These are phyloP conservation scores for Diploptera punctata DNA, from an alignment of 2,888 invertebrate genomes.

Conservation along the genomic window DNA sequence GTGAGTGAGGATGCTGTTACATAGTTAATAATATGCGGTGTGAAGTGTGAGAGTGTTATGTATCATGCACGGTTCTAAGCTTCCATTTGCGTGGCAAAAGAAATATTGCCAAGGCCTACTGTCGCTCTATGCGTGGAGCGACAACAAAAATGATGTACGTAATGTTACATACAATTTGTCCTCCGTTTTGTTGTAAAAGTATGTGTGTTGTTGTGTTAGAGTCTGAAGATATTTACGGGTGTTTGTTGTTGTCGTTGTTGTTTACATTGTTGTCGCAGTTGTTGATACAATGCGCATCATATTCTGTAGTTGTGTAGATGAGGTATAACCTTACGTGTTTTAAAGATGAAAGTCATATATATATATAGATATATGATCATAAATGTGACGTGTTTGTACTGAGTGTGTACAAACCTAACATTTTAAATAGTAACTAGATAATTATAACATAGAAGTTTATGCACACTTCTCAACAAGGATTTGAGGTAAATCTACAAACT, in stretches of 20 bases:
- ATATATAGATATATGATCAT: slow-evolving; percentile 12
- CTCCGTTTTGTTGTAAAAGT: slow-evolving; percentile 27
- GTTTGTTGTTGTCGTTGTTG: slow-evolving; percentile 40
- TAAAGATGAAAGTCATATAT: slow-evolving; percentile 14
- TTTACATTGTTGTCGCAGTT: slow-evolving; percentile 27
- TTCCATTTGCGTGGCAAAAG: slow-evolving; percentile 37
- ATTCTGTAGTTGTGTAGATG: slow-evolving; percentile 32
- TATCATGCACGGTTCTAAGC: slow-evolving; percentile 43
- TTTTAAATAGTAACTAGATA: slow-evolving; percentile 28
- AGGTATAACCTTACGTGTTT: slow-evolving; percentile 25
- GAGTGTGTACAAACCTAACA: slow-evolving; percentile 31
- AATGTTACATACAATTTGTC: slow-evolving; percentile 27
- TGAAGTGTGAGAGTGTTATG: slow-evolving; percentile 21
- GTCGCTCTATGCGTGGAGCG: slow-evolving; percentile 18
- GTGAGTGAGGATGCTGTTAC: neutral
- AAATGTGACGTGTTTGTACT: slow-evolving; percentile 35
- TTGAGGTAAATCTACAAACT: slow-evolving; percentile 11
- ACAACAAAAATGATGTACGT: slow-evolving; percentile 30
- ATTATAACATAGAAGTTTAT: slow-evolving; percentile 27
- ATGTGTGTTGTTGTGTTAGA: slow-evolving; percentile 31
- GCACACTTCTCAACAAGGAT: slow-evolving; percentile 29
- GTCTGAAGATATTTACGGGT: slow-evolving; percentile 41
- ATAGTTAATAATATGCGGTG: too few relatives aligned
- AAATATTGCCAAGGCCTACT: slow-evolving; percentile 34
- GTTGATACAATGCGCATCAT: slow-evolving; percentile 25